These are phyloP conservation scores for Neodiprion fabricii DNA, from an alignment of 1,140 invertebrate species.

Conservation along the genomic window DNA sequence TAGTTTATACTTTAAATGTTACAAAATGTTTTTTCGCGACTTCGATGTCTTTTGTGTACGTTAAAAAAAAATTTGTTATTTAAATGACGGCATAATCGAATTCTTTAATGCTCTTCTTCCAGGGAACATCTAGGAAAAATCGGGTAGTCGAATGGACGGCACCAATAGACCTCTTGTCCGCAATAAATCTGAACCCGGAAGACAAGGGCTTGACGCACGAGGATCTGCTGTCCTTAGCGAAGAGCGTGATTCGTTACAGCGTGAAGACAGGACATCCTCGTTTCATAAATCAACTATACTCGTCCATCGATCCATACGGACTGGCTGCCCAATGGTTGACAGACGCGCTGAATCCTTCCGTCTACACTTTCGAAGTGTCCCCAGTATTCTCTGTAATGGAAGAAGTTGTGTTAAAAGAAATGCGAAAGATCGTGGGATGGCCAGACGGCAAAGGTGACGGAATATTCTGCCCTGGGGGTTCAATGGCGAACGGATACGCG, in stretches of 20 bases:
- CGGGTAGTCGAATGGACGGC: slow-evolving; percentile 79
- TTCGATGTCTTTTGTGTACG: no score
- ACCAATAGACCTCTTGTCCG: slow-evolving; percentile 69
- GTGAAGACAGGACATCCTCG: slow-evolving; percentile 89
- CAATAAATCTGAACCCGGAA: slow-evolving; percentile 72
- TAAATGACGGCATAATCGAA: no score
- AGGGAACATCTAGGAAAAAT: slow-evolving; percentile 67
- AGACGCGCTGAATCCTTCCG: slow-evolving; percentile 85
- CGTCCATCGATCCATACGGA: slow-evolving; percentile 85
- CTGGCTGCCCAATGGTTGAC: slow-evolving; percentile 85
- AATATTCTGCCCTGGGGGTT: slow-evolving; percentile 95
- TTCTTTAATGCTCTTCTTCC: background rate
- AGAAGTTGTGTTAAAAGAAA: slow-evolving; percentile 78
- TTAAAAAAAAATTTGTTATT: no score
- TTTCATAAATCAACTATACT: slow-evolving; percentile 87
- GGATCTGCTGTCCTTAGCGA: slow-evolving; percentile 69
- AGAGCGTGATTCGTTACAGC: slow-evolving; percentile 77
- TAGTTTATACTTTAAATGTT: no score
- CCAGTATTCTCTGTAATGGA: slow-evolving; percentile 90
- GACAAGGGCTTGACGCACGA: slow-evolving; percentile 69
- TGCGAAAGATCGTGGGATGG: slow-evolving; percentile 89
- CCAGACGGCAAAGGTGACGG: slow-evolving; percentile 76
- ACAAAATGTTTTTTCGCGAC: no score
- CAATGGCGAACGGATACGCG: slow-evolving; percentile 94
- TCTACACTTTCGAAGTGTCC: slow-evolving; percentile 92